A percentile compares a stretch with the other conserved stretches of the same genome.
Evolutionary conservation across 1,140 invertebrate species (phyloP).

Genomic region (Physella acuta): DNA sequence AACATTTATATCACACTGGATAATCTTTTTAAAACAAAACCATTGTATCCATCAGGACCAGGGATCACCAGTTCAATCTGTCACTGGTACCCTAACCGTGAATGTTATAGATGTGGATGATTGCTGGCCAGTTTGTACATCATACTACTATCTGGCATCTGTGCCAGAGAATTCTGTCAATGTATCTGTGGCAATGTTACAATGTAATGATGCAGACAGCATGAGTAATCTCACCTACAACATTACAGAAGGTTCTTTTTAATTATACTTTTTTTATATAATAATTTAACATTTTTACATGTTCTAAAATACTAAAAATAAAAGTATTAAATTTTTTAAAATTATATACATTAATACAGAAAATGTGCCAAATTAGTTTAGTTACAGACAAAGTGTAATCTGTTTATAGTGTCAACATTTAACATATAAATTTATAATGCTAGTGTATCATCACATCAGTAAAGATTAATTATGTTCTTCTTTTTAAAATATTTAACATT

Average conservation of each 20-base stretch:
- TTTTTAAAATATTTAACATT: too few relatives aligned
- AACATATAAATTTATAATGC: too few relatives aligned
- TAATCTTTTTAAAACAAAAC: background rate
- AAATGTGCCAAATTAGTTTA: too few relatives aligned
- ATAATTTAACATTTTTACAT: too few relatives aligned
- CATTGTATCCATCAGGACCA: background rate
- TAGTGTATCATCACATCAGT: too few relatives aligned
- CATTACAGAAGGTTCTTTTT: conserved; percentile 1
- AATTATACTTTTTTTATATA: too few relatives aligned
- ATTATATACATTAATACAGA: too few relatives aligned
- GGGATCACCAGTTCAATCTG: background rate
- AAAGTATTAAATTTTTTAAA: too few relatives aligned
- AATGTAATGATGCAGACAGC: background rate
- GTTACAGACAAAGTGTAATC: too few relatives aligned
- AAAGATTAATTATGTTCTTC: too few relatives aligned
- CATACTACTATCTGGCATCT: background rate
- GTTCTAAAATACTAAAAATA: too few relatives aligned
- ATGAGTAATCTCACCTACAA: background rate
- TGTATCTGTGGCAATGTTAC: background rate
- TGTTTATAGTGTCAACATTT: too few relatives aligned
- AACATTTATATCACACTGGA: background rate
- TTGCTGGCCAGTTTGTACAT: background rate
- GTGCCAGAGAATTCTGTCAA: background rate
- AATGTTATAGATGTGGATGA: background rate
- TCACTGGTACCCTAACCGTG: background rate